Evolutionary conservation across 53 echinoderm and acorn worm species (phyloP), one percentile per base, ranked within the genome.

Genomic region (Antedon mediterranea): DNA sequence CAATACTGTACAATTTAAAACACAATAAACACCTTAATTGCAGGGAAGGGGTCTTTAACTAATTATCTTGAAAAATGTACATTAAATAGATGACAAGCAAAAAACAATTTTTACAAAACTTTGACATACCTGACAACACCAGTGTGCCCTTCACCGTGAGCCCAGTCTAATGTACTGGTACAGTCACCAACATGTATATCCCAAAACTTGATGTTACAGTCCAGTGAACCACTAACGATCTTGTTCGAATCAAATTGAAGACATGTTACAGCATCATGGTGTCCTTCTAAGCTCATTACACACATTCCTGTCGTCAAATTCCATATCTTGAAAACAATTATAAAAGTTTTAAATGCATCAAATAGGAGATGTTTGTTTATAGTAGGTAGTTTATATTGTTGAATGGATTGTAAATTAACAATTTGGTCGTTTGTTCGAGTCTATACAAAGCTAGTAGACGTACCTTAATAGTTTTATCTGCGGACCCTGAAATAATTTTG

Each of bases 201-300:
- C 95, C 95, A 94, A 76, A 91, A 94, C 84, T 94, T 94, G 74
- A 94, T 89, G 71, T 94, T 94, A 29, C 95, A 82, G 31, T 94
- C 95, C 83, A 94, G 77, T 4, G 95, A 94, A 20, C 95, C 95
- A 71, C 95, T 94, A 83, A 94, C 91, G 85, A 94, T 94, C 83
- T 94, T 94, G 57, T 85, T 94, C 34, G 89, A 91, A 81, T 94
- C 95, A 94, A 94, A 94, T 80, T 94, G 95, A 18, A 94, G 87
- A 82, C 95, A 94, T 0, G 95, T 94, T 0, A 94, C 95, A 28
- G 95, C 91, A 77, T 94, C 91, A 33, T 91, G 95, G 34, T 94
- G 95, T 33, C 95, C 95, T 30, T 81, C 84, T 27, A 94, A 72
- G 15, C 91, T 87, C 28, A 87, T 81, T 78, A 91, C 74, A 72